Conservation (phyloP, 2,797 vertebrate genomes). For the Busarellus nigricollis region DNA sequence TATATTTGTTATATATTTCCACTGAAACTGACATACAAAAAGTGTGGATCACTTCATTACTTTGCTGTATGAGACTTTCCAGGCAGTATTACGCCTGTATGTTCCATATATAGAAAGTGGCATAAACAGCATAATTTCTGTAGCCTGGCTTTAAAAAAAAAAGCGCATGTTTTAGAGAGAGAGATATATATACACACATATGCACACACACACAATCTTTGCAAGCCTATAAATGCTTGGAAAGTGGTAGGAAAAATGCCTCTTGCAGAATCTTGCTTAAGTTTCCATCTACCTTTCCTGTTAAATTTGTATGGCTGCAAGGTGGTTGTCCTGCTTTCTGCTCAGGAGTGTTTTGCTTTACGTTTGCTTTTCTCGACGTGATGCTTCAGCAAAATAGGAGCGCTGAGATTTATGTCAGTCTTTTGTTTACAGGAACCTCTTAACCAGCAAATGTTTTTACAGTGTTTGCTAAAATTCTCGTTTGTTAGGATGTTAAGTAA, state of each 20-base stretch:
- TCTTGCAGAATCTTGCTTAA: not conserved
- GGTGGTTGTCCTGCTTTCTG: not conserved
- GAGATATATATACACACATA: rapidly evolving
- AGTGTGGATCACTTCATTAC: not conserved
- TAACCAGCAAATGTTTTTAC: not conserved
- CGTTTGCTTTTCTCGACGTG: not conserved
- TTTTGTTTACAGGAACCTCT: not conserved
- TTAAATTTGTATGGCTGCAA: not conserved
- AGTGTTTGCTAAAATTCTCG: not conserved
- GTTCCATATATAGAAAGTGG: not conserved
- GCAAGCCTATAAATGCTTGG: not conserved
- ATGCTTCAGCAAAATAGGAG: not conserved
- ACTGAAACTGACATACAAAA: not conserved
- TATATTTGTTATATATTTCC: not conserved
- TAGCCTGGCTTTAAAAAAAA: not conserved
- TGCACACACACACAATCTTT: not conserved
- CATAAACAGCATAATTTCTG: not conserved
- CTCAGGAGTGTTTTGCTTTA: not conserved
- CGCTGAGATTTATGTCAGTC: not conserved
- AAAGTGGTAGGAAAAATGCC: not conserved
- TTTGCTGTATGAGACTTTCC: not conserved
- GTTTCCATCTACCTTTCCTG: not conserved
- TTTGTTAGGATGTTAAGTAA: not conserved
- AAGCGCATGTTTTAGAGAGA: not conserved
- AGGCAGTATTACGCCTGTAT: not conserved